A percentile compares a stretch with the other conserved stretches of the same genome.
phyloP scores from a whole-genome alignment of 2,113 vertebrate genomes.

The Anoura caudifer region DNA sequence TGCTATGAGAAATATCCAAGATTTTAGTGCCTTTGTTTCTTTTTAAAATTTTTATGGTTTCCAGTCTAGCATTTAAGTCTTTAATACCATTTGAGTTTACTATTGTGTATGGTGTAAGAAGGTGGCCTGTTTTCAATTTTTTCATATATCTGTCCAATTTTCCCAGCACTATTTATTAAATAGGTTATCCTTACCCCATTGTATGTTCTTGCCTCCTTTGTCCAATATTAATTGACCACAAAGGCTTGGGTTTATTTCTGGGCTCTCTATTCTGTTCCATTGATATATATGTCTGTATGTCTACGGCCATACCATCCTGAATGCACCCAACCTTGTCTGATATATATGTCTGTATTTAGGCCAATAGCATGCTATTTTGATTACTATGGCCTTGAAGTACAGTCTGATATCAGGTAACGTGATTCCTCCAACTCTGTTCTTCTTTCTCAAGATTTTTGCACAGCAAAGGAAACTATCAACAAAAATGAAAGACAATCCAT shows the following conservation, averaged over 20 bases:
- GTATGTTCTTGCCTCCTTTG: not conserved
- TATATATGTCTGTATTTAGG: too few relatives aligned
- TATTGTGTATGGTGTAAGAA: not conserved
- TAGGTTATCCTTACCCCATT: not conserved
- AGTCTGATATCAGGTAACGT: not conserved
- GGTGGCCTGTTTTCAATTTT: not conserved
- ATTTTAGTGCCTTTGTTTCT: not conserved
- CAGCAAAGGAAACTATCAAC: not conserved
- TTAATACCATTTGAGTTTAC: not conserved
- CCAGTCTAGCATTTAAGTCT: not conserved
- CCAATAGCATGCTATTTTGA: too few relatives aligned
- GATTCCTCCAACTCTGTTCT: not conserved
- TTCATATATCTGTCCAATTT: not conserved
- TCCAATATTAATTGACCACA: not conserved
- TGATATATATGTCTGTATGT: not conserved
- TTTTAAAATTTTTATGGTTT: not conserved
- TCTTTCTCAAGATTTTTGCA: not conserved
- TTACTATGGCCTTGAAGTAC: too few relatives aligned
- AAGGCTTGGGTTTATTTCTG: not conserved
- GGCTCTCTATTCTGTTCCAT: not conserved
- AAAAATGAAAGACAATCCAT: not conserved
- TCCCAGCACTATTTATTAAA: not conserved
- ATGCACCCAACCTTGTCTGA: too few relatives aligned
- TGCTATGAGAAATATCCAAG: not conserved
- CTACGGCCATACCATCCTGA: too few relatives aligned